Base-by-base conservation (phyloP, 2,113 vertebrate species). In the Apodemus sylvaticus region DNA sequence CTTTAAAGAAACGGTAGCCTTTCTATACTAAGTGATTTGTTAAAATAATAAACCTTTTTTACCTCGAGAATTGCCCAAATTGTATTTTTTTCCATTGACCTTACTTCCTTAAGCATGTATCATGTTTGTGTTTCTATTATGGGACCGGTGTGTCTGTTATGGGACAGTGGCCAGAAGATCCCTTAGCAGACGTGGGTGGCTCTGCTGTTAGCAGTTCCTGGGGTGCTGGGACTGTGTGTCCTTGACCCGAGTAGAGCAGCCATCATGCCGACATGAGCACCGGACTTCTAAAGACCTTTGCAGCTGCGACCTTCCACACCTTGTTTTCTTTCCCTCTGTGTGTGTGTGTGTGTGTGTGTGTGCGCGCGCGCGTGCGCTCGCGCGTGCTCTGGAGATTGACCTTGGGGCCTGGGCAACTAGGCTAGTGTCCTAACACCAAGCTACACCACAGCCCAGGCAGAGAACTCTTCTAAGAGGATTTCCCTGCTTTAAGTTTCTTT, bases 261-360 rank as follows among this genome's bases (percentile, higher is more conserved):
- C 82, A 90, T 24, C 42, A 12, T 7, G 96, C 93, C 95, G 76
- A 60, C 91, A 85, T 71, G 96, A 97, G 95, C 97, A 96, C 96
- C 98, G 97, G 97, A 85, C 96, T 98, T 98, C 97, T 98, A 95
- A 95, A 53, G 92, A 97, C 97, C 98, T 93, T 97, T 73, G 17
- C 62, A 48, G 79, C 74, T 86, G n/a, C 1, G 0, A 92, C 70
- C 79, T 95, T 26, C 97, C 53, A 85, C 66, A 3, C 77, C 24
- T 83, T 62, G 73, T 45, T 66, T 83, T 22, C 13, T 74, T 9
- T n/a, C 5, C 10, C 17, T 2, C 45, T 31, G 29, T 39, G 60
- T 58, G 16, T 58, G 16, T 58, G 55, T 17, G 55, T 58, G 16
- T 58, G 55, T 58, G 55, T 58, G 55, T 58, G 16, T 58, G 53